A percentile compares a stretch with the other conserved stretches of the same genome.
Conservation (phyloP, 1,140 invertebrate species). For the Drosophila kohkoa region DNA sequence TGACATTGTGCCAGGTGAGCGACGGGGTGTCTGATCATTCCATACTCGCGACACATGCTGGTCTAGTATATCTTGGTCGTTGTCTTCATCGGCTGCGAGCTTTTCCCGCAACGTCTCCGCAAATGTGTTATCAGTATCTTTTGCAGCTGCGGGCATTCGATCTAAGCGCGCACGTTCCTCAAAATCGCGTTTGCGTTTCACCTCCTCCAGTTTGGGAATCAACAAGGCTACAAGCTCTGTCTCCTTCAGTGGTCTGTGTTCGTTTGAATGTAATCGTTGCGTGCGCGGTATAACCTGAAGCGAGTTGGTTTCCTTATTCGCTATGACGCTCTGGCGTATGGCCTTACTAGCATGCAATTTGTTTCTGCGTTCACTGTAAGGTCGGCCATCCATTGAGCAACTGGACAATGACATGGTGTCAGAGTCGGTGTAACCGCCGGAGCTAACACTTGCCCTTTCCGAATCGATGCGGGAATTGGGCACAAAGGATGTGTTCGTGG, state of each 20-base stretch:
- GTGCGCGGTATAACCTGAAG: constrained; percentile 90
- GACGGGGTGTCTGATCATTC: constrained; percentile 93
- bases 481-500: constrained; percentile 92
- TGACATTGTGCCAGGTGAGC: constrained; percentile 88
- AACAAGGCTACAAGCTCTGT: constrained; percentile 91
- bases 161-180: constrained; percentile 89
- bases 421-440: constrained; percentile 94
- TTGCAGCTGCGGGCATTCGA: constrained; percentile 85
- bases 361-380: constrained; percentile 86
- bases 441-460: constrained; percentile 95
- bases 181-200: constrained; percentile 90
- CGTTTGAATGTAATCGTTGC: constrained; percentile 89
- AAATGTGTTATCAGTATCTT: constrained; percentile 85
- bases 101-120: constrained; percentile 91
- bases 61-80: constrained; percentile 94
- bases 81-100: constrained; percentile 91
- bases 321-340: constrained; percentile 86
- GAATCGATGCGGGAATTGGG: constrained; percentile 96
- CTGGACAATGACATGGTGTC: constrained; percentile 95
- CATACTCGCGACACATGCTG: constrained; percentile 96
- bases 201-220: constrained; percentile 91
- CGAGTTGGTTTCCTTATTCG: constrained; percentile 86
- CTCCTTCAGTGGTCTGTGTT: constrained; percentile 89
- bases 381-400: constrained; percentile 90
- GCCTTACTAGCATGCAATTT: constrained; percentile 86